Evolutionary conservation across 2,888 invertebrate genomes (phyloP), one percentile per base, ranked within the genome.

Genomic region (Pediacus dermestoides): DNA sequence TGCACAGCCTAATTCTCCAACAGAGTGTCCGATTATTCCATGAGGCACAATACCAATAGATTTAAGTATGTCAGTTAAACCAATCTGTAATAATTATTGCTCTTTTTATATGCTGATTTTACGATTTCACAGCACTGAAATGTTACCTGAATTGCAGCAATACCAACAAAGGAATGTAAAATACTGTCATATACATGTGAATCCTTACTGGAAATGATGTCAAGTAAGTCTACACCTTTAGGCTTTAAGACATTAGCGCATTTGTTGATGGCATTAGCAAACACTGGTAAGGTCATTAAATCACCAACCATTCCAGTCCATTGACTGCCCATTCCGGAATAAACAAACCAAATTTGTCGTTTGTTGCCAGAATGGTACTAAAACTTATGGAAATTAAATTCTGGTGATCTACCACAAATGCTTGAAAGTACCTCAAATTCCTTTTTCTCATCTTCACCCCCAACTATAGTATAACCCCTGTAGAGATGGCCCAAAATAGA

Each of bases 1-100:
- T 0, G 89, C 93, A 67, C 96, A 95, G 1, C 90, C 93, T 3
- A 96, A 73, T 67, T 96, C 96, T 12, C 96, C 96, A 0, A 92
- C 88, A 4, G 94, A 94, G 68, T 95, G 94, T 1, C 96, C 92
- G 40, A 87, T 77, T 40, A 86, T 77, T 8, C 82, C 80, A 65
- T 86, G 85, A 1, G 85, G 81, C 21, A 68, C 67, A 8, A 87
- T 72, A n/a, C 80, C 82, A 8, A 77, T 53, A 3, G 70, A 64
- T 30, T 56, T 64, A 9, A 88, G 64, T 10, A 82, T 61, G 59
- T 87, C 85, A 2, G 70, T 70, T 16, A 70, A 49, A 16, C 58
- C 70, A 48, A 70, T 68, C 64, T 66, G 37, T 9, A 26, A 26
- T 7, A 6, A 26, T 26, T 26, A 7, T 9, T 80, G 58, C 85